Evolutionary conservation across 2,113 vertebrate genomes (phyloP), one percentile per base, ranked within the genome.

Genomic region (Phaethornis superciliosus): DNA sequence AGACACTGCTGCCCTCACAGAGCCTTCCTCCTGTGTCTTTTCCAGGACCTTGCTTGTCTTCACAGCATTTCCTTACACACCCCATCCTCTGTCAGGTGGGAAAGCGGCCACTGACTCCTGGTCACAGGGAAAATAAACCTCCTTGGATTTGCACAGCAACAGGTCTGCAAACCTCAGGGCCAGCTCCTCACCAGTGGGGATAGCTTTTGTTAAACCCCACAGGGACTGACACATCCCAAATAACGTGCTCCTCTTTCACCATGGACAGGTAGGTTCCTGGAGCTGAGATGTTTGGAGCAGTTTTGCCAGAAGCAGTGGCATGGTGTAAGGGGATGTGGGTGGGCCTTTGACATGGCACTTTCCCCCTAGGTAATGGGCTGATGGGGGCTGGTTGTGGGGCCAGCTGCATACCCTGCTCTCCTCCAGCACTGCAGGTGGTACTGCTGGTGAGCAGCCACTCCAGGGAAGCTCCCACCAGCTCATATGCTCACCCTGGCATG

Each of bases 271-370:
- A 40, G 40, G 40, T 12, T 40, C 64, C 47, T 2, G 5, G 32
- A 33, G 30, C 23, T 0, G 4, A 69, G 78, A 9, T 46, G 49
- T 33, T 76, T 37, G 16, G 28, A 59, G 44, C 51, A 33, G 47
- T 33, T 90, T 70, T 82, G n/a, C 40, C 83, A 82, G 76, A 10
- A 44, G 85, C n/a, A 91, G 7, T 40, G 40, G 40, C 37, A 27
- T 0, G 0, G 17, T 35, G 26, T 59, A 37, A 72, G 22, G 55
- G 44, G 11, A 26, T 0, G 0, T 0, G 1, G 12, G 9, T 60
- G 30, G n/a, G 6, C 62, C 35, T 71, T 82, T 20, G 49, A 33
- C 2, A 1, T 21, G 42, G 54, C 19, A 7, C 30, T 71, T 7
- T 54, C 30, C 52, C 68, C 52, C 10, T 18, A 18, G 30, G 40